These are phyloP conservation scores for Ochlodes sylvanus DNA, from an alignment of 2,888 invertebrate genomes.

Conservation along the genomic window DNA sequence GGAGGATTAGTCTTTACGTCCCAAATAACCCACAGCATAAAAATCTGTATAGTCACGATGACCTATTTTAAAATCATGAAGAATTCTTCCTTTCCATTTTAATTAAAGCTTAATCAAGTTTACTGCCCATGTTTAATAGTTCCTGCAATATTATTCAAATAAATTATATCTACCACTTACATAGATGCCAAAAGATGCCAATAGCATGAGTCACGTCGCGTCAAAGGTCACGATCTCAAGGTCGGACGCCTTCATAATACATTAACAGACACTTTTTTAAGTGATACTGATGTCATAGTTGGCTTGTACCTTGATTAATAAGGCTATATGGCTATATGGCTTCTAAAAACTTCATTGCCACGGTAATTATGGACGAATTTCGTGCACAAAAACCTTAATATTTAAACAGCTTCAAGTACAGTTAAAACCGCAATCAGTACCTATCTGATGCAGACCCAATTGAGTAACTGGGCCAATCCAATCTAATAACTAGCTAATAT, in stretches of 20 bases:
- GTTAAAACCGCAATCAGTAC: conserved; percentile 4
- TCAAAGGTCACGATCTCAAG: conserved; percentile 10
- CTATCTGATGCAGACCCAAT: conserved; percentile 2
- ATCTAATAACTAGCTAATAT: conserved; percentile 5
- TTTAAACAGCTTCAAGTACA: background rate
- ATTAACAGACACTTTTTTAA: conserved; percentile 1
- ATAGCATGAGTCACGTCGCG: background rate
- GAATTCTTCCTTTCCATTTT: no score
- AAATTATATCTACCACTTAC: no score
- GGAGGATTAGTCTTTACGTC: no score
- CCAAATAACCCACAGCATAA: no score
- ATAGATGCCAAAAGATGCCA: background rate
- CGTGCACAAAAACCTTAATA: background rate
- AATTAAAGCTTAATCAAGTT: background rate
- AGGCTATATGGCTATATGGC: background rate
- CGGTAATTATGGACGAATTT: background rate
- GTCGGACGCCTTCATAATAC: background rate
- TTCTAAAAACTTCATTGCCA: background rate
- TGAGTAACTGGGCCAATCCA: conserved; percentile 15
- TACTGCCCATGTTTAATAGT: background rate
- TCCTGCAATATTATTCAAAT: background rate
- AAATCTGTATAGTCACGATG: no score
- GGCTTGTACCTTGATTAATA: background rate
- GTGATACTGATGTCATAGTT: background rate
- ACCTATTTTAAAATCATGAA: no score